Conservation (phyloP, 2,113 vertebrate species). For the Edolisoma coerulescens region DNA sequence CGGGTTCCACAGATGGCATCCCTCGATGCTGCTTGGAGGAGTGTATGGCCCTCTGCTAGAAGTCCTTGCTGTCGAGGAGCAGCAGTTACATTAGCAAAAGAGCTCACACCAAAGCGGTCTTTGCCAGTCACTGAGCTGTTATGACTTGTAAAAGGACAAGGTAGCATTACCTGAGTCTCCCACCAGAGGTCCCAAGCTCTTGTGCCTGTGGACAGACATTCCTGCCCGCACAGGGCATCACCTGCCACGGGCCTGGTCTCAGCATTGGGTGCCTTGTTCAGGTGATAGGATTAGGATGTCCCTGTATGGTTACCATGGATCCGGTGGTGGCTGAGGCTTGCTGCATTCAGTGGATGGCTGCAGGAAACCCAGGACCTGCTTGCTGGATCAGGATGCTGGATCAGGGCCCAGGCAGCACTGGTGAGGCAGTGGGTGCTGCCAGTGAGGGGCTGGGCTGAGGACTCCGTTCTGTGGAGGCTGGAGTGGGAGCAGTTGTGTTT, state of each 20-base stretch:
- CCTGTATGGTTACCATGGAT: rapidly evolving
- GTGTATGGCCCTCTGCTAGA: not conserved
- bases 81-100: not conserved
- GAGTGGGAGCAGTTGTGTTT: not conserved
- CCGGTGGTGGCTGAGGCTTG: not conserved
- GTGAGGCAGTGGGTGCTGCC: not conserved
- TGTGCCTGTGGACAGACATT: not conserved
- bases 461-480: not conserved
- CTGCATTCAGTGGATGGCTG: not conserved
- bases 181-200: not conserved
- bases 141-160: not conserved
- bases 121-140: not conserved
- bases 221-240: not conserved
- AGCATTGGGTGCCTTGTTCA: rapidly evolving
- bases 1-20: not conserved
- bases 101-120: not conserved
- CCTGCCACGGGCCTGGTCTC: rapidly evolving
- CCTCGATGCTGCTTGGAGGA: not conserved
- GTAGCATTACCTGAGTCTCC: not conserved
- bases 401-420: not conserved
- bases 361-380: not conserved
- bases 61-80: not conserved
- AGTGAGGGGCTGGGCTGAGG: not conserved
- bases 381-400: not conserved
- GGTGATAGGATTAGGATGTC: not conserved